Evolutionary conservation across 2,888 invertebrate species (phyloP), one percentile per base, ranked within the genome.

Genomic region (Pardosa pseudoannulata): DNA sequence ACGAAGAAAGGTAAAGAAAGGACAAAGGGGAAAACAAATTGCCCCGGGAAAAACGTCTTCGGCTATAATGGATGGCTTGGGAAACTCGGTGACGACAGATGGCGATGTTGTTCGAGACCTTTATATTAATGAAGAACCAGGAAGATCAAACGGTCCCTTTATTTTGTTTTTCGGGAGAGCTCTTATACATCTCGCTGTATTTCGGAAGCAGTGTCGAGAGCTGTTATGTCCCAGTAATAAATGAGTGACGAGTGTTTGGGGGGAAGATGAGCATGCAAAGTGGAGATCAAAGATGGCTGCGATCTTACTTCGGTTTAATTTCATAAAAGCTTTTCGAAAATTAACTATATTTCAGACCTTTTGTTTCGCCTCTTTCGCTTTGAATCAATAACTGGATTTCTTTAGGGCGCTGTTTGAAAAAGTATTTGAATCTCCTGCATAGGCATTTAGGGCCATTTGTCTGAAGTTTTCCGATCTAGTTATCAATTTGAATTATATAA

Each of bases 11-110:
- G 78, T 72, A 73, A 70, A 78, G 78, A 68, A 76, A 85, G 46
- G 76, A 50, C 36, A 46, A 76, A 78, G 78, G 83, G 73, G 72
- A 85, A 78, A 85, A 85, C 78, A 78, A 85, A 85, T 78, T 85
- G 78, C 78, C 78, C 83, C 83, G 72, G 72, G 83, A 72, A 85
- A 78, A 85, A 78, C 83, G 72, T 80, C 80, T 67, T 73, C 65
- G 41, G 27, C 65, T 32, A 65, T 86, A 86, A 86, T 86, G 79
- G 86, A 86, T 86, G 74, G 75, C 32, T 68, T 39, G 71, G 71
- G 70, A 83, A 83, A 83, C 82, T 86, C 70, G 9, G 75, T 70
- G 79, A 74, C 86, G 86, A 86, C 86, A 86, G 86, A 86, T 86
- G 86, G 86, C 70, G 41, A 74, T 86, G 86, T 86, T 85, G 83